These are phyloP conservation scores for Drosophila funebris DNA, from an alignment of 1,140 invertebrate genomes.

Conservation along the genomic window DNA sequence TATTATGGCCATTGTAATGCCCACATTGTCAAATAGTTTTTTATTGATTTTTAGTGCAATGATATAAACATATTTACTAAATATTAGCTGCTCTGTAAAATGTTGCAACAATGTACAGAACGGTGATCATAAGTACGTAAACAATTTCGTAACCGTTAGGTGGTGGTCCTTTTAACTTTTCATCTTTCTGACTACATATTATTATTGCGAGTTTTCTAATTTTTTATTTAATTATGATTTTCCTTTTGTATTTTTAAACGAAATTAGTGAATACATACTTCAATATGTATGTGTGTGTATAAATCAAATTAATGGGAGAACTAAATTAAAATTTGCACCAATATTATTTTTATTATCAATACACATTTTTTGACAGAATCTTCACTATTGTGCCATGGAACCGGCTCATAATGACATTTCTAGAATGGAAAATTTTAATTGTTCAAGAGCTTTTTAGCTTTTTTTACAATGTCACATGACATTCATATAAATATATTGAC, in stretches of 20 bases:
- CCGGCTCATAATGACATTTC: neutral
- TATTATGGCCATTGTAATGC: slow-evolving; percentile 19
- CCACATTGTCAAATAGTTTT: slow-evolving; percentile 24
- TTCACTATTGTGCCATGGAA: neutral
- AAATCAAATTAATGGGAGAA: slow-evolving; percentile 31
- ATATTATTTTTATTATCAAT: neutral
- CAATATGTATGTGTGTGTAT: slow-evolving; percentile 14
- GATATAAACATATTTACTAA: slow-evolving; percentile 53
- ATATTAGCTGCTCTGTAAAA: slow-evolving; percentile 71
- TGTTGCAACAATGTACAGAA: slow-evolving; percentile 60
- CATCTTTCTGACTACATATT: slow-evolving; percentile 19
- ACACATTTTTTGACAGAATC: neutral
- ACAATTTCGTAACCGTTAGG: slow-evolving; percentile 38
- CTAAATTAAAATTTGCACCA: slow-evolving; percentile 17
- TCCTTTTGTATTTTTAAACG: slow-evolving; percentile 1
- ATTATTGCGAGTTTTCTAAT: neutral
- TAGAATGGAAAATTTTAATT: neutral
- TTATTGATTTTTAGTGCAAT: slow-evolving; percentile 52
- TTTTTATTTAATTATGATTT: slow-evolving; percentile 12
- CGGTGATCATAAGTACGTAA: slow-evolving; percentile 32
- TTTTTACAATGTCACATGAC: neutral
- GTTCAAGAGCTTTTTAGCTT: neutral
- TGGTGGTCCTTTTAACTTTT: slow-evolving; percentile 57
- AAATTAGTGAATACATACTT: slow-evolving; percentile 2
- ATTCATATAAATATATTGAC: neutral